A percentile compares a stretch with the other conserved stretches of the same genome.
Evolutionary conservation across 2,888 invertebrate species (phyloP).

Genomic region (Argyresthia goedartella): DNA sequence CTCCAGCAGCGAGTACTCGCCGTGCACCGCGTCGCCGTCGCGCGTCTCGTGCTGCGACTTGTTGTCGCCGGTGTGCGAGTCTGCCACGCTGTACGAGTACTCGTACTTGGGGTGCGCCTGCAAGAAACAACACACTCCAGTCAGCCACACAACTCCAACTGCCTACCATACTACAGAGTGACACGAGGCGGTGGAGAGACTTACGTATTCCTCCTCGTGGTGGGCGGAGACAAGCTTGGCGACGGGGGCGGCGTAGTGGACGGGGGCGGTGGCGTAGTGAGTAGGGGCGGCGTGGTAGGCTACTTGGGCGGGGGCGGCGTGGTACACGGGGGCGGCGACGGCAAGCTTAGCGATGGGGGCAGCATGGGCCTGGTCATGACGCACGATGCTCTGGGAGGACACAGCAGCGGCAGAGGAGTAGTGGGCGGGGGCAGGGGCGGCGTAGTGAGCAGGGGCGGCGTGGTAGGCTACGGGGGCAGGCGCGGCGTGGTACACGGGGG

Average conservation of each 20-base stretch:
- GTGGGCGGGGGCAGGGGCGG: slow-evolving; percentile 17
- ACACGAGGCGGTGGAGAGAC: not conserved
- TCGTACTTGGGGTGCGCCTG: slow-evolving; percentile 58
- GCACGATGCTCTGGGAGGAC: slow-evolving; percentile 4
- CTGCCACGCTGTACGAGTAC: slow-evolving; percentile 54
- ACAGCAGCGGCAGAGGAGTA: slow-evolving; percentile 21
- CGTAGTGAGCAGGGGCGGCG: slow-evolving; percentile 15
- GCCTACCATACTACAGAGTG: too few species aligned
- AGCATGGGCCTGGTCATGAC: slow-evolving; percentile 11
- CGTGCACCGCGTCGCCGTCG: slow-evolving; percentile 67
- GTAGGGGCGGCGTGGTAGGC: slow-evolving; percentile 16
- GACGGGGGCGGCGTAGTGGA: slow-evolving; percentile 23
- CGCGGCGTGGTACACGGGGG: slow-evolving; percentile 6
- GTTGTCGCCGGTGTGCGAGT: slow-evolving; percentile 58
- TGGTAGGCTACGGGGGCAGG: slow-evolving; percentile 18
- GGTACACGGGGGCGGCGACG: slow-evolving; percentile 16
- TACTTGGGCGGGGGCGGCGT: slow-evolving; percentile 17
- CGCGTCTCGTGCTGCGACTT: slow-evolving; percentile 57
- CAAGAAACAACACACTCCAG: not conserved
- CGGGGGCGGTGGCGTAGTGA: slow-evolving; percentile 13
- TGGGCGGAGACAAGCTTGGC: slow-evolving; percentile 13
- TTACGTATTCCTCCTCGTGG: slow-evolving; percentile 4
- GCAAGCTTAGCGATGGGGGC: slow-evolving; percentile 20
- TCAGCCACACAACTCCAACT: not conserved
- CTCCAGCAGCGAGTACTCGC: slow-evolving; percentile 65